Evolutionary conservation across 53 echinoderm and acorn worm species (phyloP), one percentile per base, ranked within the genome.

Genomic region (Holothuria scabra): DNA sequence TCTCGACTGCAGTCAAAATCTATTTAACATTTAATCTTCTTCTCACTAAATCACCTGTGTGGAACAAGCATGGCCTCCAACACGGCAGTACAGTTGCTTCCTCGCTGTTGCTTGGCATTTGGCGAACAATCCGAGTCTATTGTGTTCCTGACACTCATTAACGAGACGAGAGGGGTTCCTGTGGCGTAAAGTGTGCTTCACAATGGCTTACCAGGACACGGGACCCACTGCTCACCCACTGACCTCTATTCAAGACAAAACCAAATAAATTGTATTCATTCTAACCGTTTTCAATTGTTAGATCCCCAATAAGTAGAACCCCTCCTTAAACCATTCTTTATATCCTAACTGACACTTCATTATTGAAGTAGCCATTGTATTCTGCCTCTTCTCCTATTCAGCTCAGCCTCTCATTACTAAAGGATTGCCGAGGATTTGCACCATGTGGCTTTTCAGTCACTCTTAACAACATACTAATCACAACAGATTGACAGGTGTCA

Each of bases 401-500:
- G 35, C 44, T 34, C 22, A 69, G 69, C 69, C 69, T 32, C 69
- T 69, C 69, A 69, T 69, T 69, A 69, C 69, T 69, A 69, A 69
- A 69, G 69, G 69, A 29, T 69, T 69, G 31, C 28, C 31, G 28
- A 69, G 41, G 69, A 69, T 32, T 69, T 69, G 30, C 22, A 22
- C 34, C 69, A 21, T 34, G 31, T 69, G 44, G 18, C 35, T 34
- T 37, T 69, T 69, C 35, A 69, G 69, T 69, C 34, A 34, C 69
- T 69, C 69, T 69, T 69, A 69, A 69, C 69, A 32, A 69, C 69
- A 2, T 44, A 69, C 69, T 69, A 69, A 69, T 69, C 69, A 69
- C 31, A 12, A 29, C 7, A 37, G 69, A 69, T 69, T 69, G 69
- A 34, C 69, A 69, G 69, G 21, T 69, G 69, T 69, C 69, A 6